phyloP scores from a whole-genome alignment of 1,140 invertebrate genomes.

The Dendrolimus punctatus region DNA sequence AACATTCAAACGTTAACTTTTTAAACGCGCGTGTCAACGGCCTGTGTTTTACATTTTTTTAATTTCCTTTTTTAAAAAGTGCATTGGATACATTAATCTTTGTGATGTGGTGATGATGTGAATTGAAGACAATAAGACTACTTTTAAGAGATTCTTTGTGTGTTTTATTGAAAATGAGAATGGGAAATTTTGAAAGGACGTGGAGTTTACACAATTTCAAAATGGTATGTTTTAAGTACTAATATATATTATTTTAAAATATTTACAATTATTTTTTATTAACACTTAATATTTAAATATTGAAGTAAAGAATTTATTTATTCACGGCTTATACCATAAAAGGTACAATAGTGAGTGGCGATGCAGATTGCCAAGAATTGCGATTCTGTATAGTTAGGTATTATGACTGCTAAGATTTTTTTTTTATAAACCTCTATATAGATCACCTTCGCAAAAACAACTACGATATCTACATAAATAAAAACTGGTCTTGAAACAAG shows the following conservation, averaged over 20 bases:
- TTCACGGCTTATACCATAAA: no score
- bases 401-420: no score
- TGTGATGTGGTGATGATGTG: conserved; percentile 52
- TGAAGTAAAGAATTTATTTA: no score
- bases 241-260: conserved; percentile 3
- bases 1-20: conserved; percentile 38
- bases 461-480: no score
- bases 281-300: background rate
- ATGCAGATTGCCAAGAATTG: no score
- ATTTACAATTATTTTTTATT: background rate
- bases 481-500: no score
- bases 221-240: conserved; percentile 23
- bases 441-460: no score
- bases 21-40: conserved; percentile 29
- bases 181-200: conserved; percentile 23
- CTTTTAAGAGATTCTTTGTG: conserved; percentile 39
- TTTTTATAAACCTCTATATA: no score
- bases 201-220: conserved; percentile 18
- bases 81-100: conserved; percentile 20
- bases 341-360: no score
- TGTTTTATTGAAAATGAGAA: conserved; percentile 14
- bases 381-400: no score
- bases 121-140: conserved; percentile 23
- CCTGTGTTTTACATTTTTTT: conserved; percentile 27
- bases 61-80: conserved; percentile 22